Percentiles rank a stretch among this genome's conserved stretches.
These are phyloP conservation scores for Petroica traversi DNA, from an alignment of 2,113 vertebrate species.

Conservation along the genomic window DNA sequence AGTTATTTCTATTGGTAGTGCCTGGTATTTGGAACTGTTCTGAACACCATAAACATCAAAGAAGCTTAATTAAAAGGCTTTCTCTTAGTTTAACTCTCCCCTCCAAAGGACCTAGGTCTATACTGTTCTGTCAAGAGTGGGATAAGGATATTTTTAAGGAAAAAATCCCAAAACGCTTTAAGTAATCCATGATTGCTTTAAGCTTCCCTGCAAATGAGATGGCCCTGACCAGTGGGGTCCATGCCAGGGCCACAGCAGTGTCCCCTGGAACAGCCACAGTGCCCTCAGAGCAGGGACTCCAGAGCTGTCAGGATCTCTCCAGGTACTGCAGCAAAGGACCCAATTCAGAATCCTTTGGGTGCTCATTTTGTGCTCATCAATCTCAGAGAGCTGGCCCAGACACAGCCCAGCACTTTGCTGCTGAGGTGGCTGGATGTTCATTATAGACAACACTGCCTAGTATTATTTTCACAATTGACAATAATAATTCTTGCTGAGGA, in stretches of 20 bases:
- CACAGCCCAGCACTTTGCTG: background rate
- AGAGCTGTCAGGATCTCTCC: background rate
- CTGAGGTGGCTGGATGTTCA: background rate
- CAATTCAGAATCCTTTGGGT: background rate
- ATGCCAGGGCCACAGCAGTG: too few relatives aligned
- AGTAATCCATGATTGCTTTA: background rate
- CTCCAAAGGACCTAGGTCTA: background rate
- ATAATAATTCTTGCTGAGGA: background rate
- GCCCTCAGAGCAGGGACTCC: background rate
- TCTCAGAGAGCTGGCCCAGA: fast-evolving
- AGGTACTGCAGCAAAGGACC: background rate
- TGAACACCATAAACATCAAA: background rate
- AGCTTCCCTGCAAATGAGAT: background rate
- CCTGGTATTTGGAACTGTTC: background rate
- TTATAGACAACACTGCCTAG: background rate
- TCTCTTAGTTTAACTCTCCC: background rate
- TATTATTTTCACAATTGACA: background rate
- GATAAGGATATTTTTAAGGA: background rate
- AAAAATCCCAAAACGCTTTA: background rate
- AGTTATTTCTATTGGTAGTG: background rate
- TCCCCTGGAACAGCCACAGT: background rate
- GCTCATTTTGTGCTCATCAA: background rate
- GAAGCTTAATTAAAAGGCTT: background rate
- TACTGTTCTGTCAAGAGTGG: background rate
- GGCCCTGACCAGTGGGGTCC: background rate